Percentiles rank a stretch among this genome's conserved stretches.
Conservation (phyloP, 2,113 vertebrate species). For the Limanda limanda region DNA sequence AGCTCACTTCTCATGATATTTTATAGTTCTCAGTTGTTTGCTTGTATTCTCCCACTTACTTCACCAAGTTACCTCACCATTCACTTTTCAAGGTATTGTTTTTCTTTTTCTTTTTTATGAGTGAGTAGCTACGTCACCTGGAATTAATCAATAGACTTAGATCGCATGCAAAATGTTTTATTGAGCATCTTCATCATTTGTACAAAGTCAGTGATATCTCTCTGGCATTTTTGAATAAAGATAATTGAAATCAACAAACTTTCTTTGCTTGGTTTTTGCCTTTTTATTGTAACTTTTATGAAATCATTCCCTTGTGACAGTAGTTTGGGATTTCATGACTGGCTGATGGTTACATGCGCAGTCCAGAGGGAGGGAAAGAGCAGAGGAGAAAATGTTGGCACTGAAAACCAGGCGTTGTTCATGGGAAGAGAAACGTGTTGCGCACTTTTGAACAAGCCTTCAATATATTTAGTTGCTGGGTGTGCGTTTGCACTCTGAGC, state of each 20-base stretch:
- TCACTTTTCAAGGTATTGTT: conserved; percentile 13
- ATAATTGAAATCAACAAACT: background rate
- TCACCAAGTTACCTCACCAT: conserved; percentile 55
- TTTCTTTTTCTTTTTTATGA: background rate
- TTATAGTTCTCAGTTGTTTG: conserved; percentile 22
- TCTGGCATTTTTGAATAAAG: conserved; percentile 53
- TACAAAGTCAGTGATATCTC: conserved; percentile 35
- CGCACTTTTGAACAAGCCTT: conserved; percentile 51
- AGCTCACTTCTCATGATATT: background rate
- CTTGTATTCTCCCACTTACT: conserved; percentile 1
- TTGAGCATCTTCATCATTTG: conserved; percentile 22
- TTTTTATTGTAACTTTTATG: background rate
- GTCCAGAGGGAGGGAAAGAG: too few species aligned
- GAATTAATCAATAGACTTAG: conserved; percentile 10
- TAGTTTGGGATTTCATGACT: background rate
- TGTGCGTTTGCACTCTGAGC: too few species aligned
- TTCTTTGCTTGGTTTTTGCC: background rate
- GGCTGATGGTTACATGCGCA: conserved; percentile 7
- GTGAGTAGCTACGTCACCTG: background rate
- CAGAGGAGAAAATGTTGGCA: conserved; percentile 62
- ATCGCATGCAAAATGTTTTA: conserved; percentile 9
- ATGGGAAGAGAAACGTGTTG: conserved; percentile 46
- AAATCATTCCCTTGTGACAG: background rate
- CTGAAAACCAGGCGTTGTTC: conserved; percentile 18
- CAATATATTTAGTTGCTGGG: conserved; percentile 15